Base-by-base conservation (phyloP, 2,113 vertebrate species). In the Microtus ochrogaster region DNA sequence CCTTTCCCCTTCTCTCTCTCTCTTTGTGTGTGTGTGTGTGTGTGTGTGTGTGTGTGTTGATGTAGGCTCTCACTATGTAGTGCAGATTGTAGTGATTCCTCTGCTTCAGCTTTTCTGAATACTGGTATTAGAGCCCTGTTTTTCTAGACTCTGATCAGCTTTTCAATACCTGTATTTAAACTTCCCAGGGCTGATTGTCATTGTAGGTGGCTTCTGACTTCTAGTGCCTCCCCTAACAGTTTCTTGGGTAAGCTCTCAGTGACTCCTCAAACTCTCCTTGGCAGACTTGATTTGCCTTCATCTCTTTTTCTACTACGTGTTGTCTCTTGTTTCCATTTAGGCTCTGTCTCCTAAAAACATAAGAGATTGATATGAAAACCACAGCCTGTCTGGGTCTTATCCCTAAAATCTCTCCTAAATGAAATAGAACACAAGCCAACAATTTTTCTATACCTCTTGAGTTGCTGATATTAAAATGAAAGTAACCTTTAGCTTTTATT, bases 321-420 rank as follows among this genome's bases (percentile, higher is more conserved):
- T 24, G 2, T 84, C 49, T 97, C 77, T 91, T 47, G 1, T 85
- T 44, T 92, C 55, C 24, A 28, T 44, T 84, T 95, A 94, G 84
- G 24, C 83, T 91, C 78, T 78, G 55, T 3, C 90, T 95, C 61
- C 78, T 91, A 61, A 89, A 16, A 89, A 9, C 63, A 88, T 86
- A 61, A 92, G 76, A 55, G 21, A 83, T 78, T 92, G 28, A 70
- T 87, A 94, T 79, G 44, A 81, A 94, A 87, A 91, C 86, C 58
- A 49, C 70, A 94, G 22, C 11, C 52, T 91, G 21, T 91, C 90
- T 94, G n/a, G 2, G 33, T 65, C 13, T 88, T 39, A 79, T 74
- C 47, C 90, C 65, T 74, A 86, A 89, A 93, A 91, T 16, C 30
- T 49, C 24, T 33, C 74, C 52, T 63, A 26, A 90, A 86, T 87